Base-by-base conservation (phyloP, 1,140 invertebrate species). In the Diprion similis region DNA sequence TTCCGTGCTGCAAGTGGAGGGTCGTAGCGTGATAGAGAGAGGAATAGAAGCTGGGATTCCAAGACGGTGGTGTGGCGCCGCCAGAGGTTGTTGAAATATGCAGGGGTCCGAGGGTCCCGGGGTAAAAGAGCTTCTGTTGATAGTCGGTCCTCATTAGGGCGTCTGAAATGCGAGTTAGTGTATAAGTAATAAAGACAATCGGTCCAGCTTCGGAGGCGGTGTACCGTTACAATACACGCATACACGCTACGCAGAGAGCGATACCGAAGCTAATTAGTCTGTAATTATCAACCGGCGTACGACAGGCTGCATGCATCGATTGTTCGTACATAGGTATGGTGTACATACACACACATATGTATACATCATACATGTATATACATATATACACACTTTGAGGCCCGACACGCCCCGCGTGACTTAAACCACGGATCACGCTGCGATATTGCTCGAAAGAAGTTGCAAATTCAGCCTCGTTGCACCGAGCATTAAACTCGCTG, bases 21-120 rank as follows among this genome's bases (percentile, higher is more conserved):
- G 79, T 85, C 11, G 85, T 87, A 15, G 86, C 80, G 76, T 86
- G 87, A 74, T 88, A 88, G 7, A 88, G 77, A 8, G 87, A 85
- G 8, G 87, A 88, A 72, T 87, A 88, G 18, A 88, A 87, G 68
- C 83, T 83, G 2, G 85, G 81, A 74, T 86, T 88, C 86, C 86
- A 88, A 15, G 84, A 82, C 45, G 85, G 71, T 10, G 85, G 76
- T 64, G 80, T 74, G 7, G 82, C 78, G 59, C 80, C 83, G n/a
- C 81, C 73, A 15, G 82, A 83, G 18, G 78, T 82, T 0, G 86
- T 81, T 8, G 86, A 85, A 10, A 87, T 83, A 66, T 87, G 83
- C 46, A 88, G 46, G 6, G 86, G 86, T 45, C 86, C 86, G 46
- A 88, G 76, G 15, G 84, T 76, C 47, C 85, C 82, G 11, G 87